Base-by-base conservation (phyloP, 2,797 vertebrate genomes). In the Acipenser transmontanus region DNA sequence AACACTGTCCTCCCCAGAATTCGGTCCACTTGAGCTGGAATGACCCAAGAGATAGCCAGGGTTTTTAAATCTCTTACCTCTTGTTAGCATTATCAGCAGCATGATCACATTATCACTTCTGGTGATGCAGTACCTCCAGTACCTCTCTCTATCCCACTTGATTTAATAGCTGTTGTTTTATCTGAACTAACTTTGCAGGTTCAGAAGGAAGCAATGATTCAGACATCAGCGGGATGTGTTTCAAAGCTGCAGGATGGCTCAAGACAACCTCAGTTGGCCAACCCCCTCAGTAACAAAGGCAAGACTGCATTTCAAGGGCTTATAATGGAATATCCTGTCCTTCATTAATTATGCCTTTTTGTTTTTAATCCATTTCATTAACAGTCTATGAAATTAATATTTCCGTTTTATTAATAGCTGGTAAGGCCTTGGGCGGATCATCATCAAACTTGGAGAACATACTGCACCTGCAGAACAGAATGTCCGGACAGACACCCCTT, bases 201-300 rank as follows among this genome's bases (percentile, higher is more conserved):
- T 77, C 81, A 86, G 80, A 89, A 88, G 74, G 89, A 88, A 71
- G 50, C 73, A 74, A 75, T 81, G 73, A 88, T 76, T 73, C 84
- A 89, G 77, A 82, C 77, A 7, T 85, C 85, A 63, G 79, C 87
- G 47, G 73, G 82, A 80, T 82, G 86, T 76, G 78, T 85, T 59
- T 78, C 88, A 70, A 94, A 93, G 81, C 86, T 85, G 2, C 79
- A 88, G 52, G 87, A 89, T 48, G 77, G 76, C 75, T 69, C 88
- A 79, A 82, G 88, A 66, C 91, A 87, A 67, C 73, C 80, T 12
- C 93, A 93, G 72, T 78, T 92, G 72, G 78, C 91, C 73, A 90
- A 78, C 83, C 87, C 93, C 68, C 84, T 93, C 67, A 90, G 89
- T 87, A 93, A 84, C 68, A 76, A 79, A 69, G 61, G 59, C 65